These are phyloP conservation scores for Marisa cornuarietis DNA, from an alignment of 1,140 invertebrate species.

Conservation along the genomic window DNA sequence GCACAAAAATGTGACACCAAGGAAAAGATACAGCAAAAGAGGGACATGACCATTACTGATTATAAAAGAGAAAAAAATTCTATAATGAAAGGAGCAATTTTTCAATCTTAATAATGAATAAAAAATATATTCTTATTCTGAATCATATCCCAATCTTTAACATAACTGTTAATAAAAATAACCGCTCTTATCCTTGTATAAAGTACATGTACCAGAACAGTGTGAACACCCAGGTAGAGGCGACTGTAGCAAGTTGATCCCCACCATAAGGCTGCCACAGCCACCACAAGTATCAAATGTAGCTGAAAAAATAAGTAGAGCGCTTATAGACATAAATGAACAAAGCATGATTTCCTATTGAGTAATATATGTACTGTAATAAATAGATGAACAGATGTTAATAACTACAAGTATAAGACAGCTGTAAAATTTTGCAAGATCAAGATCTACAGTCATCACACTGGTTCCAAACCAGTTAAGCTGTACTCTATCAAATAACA, in stretches of 20 bases:
- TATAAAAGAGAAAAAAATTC: no score
- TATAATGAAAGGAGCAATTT: no score
- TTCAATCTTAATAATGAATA: no score
- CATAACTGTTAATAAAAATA: no score
- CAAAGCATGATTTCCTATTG: neutral
- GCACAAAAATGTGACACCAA: no score
- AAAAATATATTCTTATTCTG: no score
- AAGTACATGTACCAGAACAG: constrained; percentile 75
- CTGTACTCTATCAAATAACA: neutral
- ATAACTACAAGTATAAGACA: neutral
- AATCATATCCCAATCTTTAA: no score
- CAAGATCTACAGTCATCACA: neutral
- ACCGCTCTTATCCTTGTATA: no score
- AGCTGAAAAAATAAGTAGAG: constrained; percentile 66
- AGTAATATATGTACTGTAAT: neutral
- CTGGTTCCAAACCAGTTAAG: neutral
- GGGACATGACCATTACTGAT: no score
- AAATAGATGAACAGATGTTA: neutral
- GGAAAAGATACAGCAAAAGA: no score
- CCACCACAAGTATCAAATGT: constrained; percentile 64
- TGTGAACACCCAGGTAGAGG: constrained; percentile 92
- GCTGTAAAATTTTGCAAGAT: neutral
- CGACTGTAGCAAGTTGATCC: constrained; percentile 83
- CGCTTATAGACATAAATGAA: neutral
- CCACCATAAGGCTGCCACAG: constrained; percentile 73